Evolutionary conservation across 2,797 vertebrate species (phyloP).

Genomic region (Tinamus major): DNA sequence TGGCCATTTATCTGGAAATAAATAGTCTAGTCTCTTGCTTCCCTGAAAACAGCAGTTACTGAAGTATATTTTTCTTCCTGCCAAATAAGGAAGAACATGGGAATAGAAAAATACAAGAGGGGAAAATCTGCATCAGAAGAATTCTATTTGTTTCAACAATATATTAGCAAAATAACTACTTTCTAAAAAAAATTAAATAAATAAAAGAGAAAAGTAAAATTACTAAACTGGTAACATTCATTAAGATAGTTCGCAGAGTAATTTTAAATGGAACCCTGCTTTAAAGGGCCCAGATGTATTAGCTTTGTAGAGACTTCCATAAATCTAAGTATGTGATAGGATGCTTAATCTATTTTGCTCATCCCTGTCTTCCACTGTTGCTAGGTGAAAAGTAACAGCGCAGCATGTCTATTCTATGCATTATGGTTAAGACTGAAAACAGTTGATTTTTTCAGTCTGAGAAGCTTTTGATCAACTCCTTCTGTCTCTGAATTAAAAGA

Average conservation of each 20-base stretch:
- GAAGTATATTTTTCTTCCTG: not conserved
- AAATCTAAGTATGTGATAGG: not conserved
- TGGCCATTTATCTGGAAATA: not conserved
- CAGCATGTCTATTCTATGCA: fast-evolving
- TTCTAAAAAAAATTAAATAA: not conserved
- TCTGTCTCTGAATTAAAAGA: not conserved
- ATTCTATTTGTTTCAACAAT: not conserved
- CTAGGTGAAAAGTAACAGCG: not conserved
- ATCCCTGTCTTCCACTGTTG: not conserved
- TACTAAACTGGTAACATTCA: not conserved
- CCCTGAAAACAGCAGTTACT: not conserved
- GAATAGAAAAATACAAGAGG: not conserved
- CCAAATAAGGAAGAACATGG: not conserved
- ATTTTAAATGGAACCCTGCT: not conserved
- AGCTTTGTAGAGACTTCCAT: not conserved
- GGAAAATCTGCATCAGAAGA: not conserved
- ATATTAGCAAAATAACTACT: not conserved
- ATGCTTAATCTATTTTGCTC: not conserved
- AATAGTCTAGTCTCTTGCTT: not conserved
- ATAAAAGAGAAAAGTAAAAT: not conserved
- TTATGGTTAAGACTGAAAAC: not conserved
- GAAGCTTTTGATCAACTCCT: not conserved
- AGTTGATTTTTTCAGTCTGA: not conserved
- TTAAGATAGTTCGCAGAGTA: not conserved
- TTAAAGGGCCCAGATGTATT: not conserved